Conservation (phyloP, 2,888 invertebrate genomes). For the Habroteleia sp. region DNA sequence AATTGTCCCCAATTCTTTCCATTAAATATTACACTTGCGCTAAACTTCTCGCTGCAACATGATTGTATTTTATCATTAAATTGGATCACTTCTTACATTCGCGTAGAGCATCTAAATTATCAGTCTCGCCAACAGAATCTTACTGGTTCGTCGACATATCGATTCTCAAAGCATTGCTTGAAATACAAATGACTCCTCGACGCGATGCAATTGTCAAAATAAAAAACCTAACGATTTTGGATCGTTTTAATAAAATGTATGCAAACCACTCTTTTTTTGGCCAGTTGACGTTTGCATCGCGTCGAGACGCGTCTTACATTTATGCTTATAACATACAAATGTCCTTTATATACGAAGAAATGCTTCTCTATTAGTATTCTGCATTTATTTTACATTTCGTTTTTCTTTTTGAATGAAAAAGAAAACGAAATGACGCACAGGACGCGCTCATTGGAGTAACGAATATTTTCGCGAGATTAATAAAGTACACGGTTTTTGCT, state of each 20-base stretch:
- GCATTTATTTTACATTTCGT: slow-evolving; percentile 35
- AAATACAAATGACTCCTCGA: slow-evolving; percentile 52
- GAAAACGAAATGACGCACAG: slow-evolving; percentile 39
- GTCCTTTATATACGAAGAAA: slow-evolving; percentile 64
- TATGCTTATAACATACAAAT: slow-evolving; percentile 60
- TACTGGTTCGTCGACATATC: slow-evolving; percentile 58
- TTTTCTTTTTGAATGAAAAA: slow-evolving; percentile 49
- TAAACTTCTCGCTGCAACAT: slow-evolving; percentile 60
- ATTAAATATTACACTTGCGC: slow-evolving; percentile 42
- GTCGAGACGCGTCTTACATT: slow-evolving; percentile 47
- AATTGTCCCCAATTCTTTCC: slow-evolving; percentile 8
- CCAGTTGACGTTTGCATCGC: slow-evolving; percentile 29
- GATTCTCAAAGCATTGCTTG: slow-evolving; percentile 63
- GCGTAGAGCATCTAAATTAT: slow-evolving; percentile 54
- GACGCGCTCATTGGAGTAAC: slow-evolving; percentile 31
- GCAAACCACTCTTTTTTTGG: slow-evolving; percentile 25
- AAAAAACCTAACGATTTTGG: slow-evolving; percentile 32
- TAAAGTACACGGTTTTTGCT: slow-evolving; percentile 56
- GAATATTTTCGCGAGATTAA: slow-evolving; percentile 51
- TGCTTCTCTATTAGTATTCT: slow-evolving; percentile 54
- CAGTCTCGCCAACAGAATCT: slow-evolving; percentile 63
- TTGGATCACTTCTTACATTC: slow-evolving; percentile 38
- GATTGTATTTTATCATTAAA: slow-evolving; percentile 51
- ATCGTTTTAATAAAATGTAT: slow-evolving; percentile 30
- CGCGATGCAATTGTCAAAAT: slow-evolving; percentile 24